Conservation (phyloP, 2,113 vertebrate genomes). For the Bos javanicus region DNA sequence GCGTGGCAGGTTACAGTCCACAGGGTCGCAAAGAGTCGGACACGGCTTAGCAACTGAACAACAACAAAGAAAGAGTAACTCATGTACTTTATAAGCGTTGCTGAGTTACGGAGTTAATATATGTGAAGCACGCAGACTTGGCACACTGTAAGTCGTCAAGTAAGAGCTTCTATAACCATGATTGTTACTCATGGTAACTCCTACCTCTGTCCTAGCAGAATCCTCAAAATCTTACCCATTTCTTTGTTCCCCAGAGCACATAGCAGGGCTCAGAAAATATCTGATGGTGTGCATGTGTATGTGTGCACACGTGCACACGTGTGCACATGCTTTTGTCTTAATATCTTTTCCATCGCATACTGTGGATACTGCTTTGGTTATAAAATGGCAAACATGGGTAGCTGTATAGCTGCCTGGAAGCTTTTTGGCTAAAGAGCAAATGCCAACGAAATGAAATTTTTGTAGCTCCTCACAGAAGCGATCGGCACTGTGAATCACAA, state of each 20-base stretch:
- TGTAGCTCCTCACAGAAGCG: background rate
- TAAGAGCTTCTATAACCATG: background rate
- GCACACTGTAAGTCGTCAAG: background rate
- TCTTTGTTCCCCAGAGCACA: background rate
- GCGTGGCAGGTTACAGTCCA: background rate
- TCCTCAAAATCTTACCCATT: background rate
- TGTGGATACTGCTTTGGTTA: background rate
- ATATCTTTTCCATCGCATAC: background rate
- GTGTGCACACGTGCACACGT: fast-evolving
- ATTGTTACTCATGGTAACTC: background rate
- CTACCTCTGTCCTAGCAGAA: background rate
- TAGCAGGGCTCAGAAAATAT: background rate
- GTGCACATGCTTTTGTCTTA: background rate
- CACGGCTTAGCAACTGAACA: background rate
- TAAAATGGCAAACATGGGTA: background rate
- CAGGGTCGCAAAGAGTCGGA: background rate
- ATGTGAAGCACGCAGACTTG: background rate
- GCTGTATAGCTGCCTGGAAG: background rate
- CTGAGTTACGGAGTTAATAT: background rate
- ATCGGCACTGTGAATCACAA: constrained; percentile 28
- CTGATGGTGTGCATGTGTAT: background rate
- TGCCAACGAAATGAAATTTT: constrained; percentile 7
- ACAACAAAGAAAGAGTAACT: background rate
- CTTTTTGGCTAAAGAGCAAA: constrained; percentile 50
- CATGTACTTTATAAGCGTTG: background rate